Conservation (phyloP, 2,113 vertebrate species). For the Grus americana region DNA sequence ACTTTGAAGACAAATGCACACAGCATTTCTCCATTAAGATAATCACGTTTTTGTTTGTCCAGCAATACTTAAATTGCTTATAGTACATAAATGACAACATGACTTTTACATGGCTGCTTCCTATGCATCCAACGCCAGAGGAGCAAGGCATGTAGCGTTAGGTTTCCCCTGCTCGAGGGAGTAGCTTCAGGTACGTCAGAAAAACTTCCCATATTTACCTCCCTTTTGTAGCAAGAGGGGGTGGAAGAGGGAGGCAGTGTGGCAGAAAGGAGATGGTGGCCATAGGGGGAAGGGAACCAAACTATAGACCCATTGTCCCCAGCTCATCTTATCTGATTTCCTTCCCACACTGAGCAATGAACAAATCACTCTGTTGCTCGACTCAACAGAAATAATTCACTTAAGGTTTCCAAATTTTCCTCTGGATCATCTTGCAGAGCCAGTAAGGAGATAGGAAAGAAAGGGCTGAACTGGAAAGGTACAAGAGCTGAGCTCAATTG, state of each 20-base stretch:
- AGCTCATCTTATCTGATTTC: neutral
- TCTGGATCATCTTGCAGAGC: neutral
- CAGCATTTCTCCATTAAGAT: neutral
- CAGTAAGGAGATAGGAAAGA: neutral
- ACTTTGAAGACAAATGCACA: neutral
- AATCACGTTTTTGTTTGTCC: neutral
- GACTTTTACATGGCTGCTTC: neutral
- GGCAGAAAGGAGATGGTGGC: neutral
- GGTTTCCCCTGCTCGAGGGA: neutral
- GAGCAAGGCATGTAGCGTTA: neutral
- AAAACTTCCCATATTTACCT: neutral
- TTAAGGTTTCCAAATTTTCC: neutral
- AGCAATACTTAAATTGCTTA: neutral
- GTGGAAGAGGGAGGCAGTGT: neutral
- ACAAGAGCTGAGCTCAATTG: neutral
- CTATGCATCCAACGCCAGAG: neutral
- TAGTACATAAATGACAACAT: neutral
- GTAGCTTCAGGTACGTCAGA: neutral
- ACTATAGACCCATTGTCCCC: neutral
- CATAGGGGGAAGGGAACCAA: neutral
- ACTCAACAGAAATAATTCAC: neutral
- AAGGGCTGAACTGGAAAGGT: neutral
- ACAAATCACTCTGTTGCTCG: neutral
- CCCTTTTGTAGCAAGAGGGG: neutral
- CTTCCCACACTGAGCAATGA: neutral